phyloP scores from a whole-genome alignment of 2,888 invertebrate genomes.

The Nemapogon koenigi region DNA sequence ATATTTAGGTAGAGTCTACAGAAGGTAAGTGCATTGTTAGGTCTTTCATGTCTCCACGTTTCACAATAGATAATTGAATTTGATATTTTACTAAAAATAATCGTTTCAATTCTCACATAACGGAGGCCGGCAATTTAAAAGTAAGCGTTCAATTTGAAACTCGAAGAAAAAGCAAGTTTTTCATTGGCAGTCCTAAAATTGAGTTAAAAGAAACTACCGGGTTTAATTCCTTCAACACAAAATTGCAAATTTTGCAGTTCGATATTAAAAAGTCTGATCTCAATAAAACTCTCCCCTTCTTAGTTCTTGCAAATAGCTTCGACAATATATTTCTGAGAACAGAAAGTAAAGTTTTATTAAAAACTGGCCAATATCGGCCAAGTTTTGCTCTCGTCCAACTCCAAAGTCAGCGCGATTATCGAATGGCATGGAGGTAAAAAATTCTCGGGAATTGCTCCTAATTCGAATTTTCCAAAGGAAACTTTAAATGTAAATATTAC shows the following conservation, averaged over 20 bases:
- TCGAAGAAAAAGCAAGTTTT: too few relatives aligned
- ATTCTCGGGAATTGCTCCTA: too few relatives aligned
- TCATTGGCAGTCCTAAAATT: too few relatives aligned
- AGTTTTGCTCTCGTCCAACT: slow-evolving; percentile 4
- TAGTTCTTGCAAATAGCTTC: slow-evolving; percentile 7
- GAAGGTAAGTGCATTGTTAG: too few relatives aligned
- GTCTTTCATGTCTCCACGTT: too few relatives aligned
- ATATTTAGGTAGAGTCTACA: too few relatives aligned
- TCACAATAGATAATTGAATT: too few relatives aligned
- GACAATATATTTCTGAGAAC: slow-evolving; percentile 7
- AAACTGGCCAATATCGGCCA: slow-evolving; percentile 7
- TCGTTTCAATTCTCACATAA: too few relatives aligned
- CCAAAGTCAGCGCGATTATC: slow-evolving; percentile 7
- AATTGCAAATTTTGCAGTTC: slow-evolving; percentile 7
- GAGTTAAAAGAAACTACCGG: too few relatives aligned
- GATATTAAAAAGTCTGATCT: slow-evolving; percentile 8
- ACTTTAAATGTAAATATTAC: slow-evolving; percentile 9
- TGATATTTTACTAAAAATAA: too few relatives aligned
- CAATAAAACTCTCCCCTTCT: slow-evolving; percentile 9
- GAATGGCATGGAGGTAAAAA: slow-evolving; percentile 7
- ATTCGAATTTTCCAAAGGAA: slow-evolving; percentile 1
- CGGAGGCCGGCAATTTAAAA: too few relatives aligned
- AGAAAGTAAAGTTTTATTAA: slow-evolving; percentile 6
- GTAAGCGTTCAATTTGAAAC: too few relatives aligned
- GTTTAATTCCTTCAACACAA: slow-evolving; percentile 5